phyloP scores from a whole-genome alignment of 2,888 invertebrate genomes.

The Parnassius orleans region DNA sequence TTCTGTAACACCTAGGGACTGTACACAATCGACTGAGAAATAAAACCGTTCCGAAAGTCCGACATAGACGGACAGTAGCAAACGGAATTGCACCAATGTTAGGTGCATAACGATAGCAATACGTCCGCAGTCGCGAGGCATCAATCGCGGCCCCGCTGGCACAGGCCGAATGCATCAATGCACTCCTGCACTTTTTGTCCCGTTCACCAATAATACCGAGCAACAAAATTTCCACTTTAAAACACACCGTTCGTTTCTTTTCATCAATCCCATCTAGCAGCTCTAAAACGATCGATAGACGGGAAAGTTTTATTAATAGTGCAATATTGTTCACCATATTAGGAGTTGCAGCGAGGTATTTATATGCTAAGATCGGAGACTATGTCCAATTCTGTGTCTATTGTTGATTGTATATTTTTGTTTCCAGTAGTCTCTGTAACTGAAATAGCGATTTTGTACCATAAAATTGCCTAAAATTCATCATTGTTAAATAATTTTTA shows the following conservation, averaged over 20 bases:
- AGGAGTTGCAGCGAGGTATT: conserved; percentile 10
- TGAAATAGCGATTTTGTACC: neutral
- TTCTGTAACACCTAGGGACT: conserved; percentile 15
- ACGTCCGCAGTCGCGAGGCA: conserved; percentile 64
- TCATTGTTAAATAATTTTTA: too few relatives aligned
- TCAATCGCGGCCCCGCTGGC: conserved; percentile 69
- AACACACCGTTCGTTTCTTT: conserved; percentile 27
- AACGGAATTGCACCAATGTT: conserved; percentile 70
- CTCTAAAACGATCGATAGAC: conserved; percentile 3
- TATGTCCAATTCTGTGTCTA: conserved; percentile 19
- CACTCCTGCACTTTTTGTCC: conserved; percentile 40
- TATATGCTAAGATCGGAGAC: conserved; percentile 12
- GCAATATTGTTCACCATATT: neutral
- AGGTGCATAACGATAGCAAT: conserved; percentile 76
- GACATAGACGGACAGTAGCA: conserved; percentile 62
- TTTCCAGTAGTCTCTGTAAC: conserved; percentile 11
- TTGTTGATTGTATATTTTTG: conserved; percentile 18
- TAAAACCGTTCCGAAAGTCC: conserved; percentile 58
- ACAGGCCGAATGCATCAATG: conserved; percentile 69
- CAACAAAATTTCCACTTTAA: conserved; percentile 8
- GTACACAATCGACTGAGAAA: conserved; percentile 32
- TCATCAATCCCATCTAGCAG: neutral
- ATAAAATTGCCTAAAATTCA: too few relatives aligned
- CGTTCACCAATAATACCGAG: neutral
- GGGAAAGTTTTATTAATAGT: neutral